Evolutionary conservation across 2,113 vertebrate genomes (phyloP).

Genomic region (Donacobius atricapilla): DNA sequence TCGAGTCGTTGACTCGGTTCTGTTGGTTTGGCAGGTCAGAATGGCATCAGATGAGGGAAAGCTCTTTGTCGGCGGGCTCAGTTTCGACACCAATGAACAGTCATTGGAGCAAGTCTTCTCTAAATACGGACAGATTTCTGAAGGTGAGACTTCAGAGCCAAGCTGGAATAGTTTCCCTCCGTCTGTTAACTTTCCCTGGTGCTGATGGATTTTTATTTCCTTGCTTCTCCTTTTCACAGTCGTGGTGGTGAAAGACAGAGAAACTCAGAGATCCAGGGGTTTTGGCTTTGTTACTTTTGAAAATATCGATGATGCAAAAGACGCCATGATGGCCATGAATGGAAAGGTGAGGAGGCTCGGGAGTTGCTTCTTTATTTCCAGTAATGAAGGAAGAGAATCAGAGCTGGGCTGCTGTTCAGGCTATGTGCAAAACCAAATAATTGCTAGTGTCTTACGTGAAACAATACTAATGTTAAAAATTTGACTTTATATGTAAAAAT

Average conservation of each 20-base stretch:
- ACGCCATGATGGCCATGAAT: constrained; percentile 94
- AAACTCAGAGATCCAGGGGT: constrained; percentile 90
- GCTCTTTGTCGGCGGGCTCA: constrained; percentile 92
- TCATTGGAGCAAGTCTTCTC: constrained; percentile 89
- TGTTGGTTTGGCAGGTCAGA: constrained; percentile 10
- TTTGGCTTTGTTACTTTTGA: constrained; percentile 98
- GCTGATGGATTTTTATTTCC: neutral
- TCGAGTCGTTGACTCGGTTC: fast-evolving
- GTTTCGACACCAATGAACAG: constrained; percentile 93
- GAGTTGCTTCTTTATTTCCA: fast-evolving
- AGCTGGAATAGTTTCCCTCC: fast-evolving
- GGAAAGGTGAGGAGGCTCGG: constrained; percentile 82
- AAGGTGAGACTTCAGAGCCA: constrained; percentile 70
- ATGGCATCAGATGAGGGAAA: constrained; percentile 96
- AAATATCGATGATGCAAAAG: constrained; percentile 93
- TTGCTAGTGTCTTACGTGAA: fast-evolving
- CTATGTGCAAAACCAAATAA: fast-evolving
- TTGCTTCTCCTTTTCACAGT: constrained; percentile 59
- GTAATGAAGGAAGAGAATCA: fast-evolving
- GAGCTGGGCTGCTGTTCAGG: fast-evolving
- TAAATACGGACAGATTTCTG: constrained; percentile 91
- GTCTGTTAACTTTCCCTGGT: fast-evolving
- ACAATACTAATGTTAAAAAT: fast-evolving
- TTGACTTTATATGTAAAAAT: fast-evolving
- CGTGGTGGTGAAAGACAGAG: constrained; percentile 94